Evolutionary conservation across 2,888 invertebrate species (phyloP).

Genomic region (Corythucha ciliata): DNA sequence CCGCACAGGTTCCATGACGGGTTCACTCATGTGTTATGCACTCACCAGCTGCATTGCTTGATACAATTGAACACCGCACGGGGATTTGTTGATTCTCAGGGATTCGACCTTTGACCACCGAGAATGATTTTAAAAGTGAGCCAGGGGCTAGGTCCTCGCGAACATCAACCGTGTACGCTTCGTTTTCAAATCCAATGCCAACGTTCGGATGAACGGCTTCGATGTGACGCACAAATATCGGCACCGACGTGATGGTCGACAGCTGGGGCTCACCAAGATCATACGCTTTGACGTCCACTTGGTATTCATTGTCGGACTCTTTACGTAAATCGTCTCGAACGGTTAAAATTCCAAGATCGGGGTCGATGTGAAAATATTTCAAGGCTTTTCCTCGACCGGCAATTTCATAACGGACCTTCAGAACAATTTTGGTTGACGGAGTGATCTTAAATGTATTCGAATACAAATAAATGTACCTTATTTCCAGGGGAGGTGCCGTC

Average conservation of each 20-base stretch:
- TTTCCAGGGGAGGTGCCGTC: slow-evolving; percentile 81
- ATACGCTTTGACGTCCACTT: slow-evolving; percentile 74
- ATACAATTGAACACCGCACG: slow-evolving; percentile 67
- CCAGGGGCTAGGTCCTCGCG: slow-evolving; percentile 65
- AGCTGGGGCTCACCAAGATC: slow-evolving; percentile 79
- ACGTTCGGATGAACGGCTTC: slow-evolving; percentile 62
- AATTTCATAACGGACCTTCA: slow-evolving; percentile 63
- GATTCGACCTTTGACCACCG: slow-evolving; percentile 62
- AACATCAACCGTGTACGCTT: slow-evolving; percentile 65
- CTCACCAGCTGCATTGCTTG: slow-evolving; percentile 64
- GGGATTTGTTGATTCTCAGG: slow-evolving; percentile 49
- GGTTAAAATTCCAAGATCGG: slow-evolving; percentile 68
- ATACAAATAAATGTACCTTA: too few species aligned
- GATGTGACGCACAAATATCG: slow-evolving; percentile 72
- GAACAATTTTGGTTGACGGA: too few species aligned
- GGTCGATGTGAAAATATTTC: slow-evolving; percentile 80
- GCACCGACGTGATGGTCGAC: slow-evolving; percentile 70
- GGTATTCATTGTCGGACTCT: slow-evolving; percentile 78
- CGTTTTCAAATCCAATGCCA: slow-evolving; percentile 79
- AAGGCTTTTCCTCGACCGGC: slow-evolving; percentile 71
- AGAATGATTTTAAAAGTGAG: slow-evolving; percentile 57
- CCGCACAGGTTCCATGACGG: background rate
- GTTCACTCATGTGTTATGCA: slow-evolving; percentile 3
- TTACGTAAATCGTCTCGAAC: slow-evolving; percentile 76
- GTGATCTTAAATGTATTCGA: slow-evolving; percentile 3